A percentile compares a stretch with the other conserved stretches of the same genome.
phyloP scores from a whole-genome alignment of 2,888 invertebrate species.

The Epinotia nisella region DNA sequence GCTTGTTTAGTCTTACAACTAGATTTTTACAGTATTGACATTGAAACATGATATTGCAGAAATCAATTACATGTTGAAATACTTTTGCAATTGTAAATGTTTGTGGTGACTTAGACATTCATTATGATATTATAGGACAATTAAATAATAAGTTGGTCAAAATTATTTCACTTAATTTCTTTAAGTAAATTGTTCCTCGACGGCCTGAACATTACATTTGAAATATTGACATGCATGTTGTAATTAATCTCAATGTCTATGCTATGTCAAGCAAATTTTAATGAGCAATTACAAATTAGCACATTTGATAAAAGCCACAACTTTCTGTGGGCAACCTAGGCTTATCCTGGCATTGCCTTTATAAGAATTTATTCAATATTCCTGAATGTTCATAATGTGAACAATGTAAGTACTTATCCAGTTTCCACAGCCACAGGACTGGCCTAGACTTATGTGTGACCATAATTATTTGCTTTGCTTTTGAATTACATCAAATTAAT shows the following conservation, averaged over 20 bases:
- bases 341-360: no score
- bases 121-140: background rate
- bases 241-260: background rate
- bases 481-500: no score
- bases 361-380: no score
- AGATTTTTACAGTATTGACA: background rate
- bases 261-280: no score
- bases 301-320: no score
- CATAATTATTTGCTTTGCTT: no score
- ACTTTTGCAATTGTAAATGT: background rate
- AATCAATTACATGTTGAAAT: background rate
- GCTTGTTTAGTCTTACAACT: background rate
- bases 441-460: no score
- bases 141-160: background rate
- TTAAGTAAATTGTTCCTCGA: background rate
- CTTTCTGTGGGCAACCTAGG: no score
- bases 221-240: background rate
- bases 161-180: background rate
- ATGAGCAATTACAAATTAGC: no score
- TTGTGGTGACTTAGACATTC: background rate
- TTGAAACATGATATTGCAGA: background rate
- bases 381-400: no score
- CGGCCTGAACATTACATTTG: background rate
- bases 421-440: no score
- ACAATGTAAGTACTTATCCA: no score